Conservation (phyloP, 1,140 invertebrate genomes). For the Plutomurus gul region DNA sequence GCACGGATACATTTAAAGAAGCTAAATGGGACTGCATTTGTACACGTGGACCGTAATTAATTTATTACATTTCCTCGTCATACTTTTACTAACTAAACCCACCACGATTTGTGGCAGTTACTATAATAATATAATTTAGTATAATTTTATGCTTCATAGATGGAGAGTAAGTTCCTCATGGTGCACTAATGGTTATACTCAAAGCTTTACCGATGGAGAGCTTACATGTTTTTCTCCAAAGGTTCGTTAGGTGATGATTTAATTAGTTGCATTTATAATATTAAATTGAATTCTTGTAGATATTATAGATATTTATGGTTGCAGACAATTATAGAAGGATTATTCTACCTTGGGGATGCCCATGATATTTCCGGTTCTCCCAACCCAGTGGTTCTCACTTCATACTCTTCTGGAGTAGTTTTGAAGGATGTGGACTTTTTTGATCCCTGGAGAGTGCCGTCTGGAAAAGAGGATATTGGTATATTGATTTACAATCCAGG, state of each 20-base stretch:
- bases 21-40: conserved; percentile 36
- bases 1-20: neutral
- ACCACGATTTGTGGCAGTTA: too few species aligned
- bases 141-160: neutral
- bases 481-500: neutral
- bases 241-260: neutral
- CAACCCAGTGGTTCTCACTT: neutral
- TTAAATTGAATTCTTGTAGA: neutral
- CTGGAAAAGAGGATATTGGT: neutral
- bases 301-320: neutral
- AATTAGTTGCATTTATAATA: neutral
- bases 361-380: neutral
- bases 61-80: too few species aligned
- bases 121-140: too few species aligned
- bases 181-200: neutral
- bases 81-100: too few species aligned
- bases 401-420: conserved; percentile 11
- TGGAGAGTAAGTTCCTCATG: neutral
- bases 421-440: neutral
- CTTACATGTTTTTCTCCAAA: neutral
- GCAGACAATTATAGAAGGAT: neutral
- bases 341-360: conserved; percentile 18
- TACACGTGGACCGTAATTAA: conserved; percentile 31
- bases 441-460: neutral
- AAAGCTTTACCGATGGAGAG: conserved; percentile 20